Base-by-base conservation (phyloP, 2,113 vertebrate genomes). In the Periophthalmodon schlosseri region DNA sequence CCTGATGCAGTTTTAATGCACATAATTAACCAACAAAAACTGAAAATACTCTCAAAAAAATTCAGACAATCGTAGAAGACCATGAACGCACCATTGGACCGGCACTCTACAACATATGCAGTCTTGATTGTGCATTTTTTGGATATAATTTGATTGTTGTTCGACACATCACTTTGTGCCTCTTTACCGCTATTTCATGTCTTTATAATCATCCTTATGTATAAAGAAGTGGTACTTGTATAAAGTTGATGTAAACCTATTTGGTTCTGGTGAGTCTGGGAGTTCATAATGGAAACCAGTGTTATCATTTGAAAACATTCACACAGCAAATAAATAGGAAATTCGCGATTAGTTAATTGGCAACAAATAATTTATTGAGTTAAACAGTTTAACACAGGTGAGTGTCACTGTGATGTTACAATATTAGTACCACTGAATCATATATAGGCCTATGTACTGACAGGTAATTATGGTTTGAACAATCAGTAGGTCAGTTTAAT, bases 351-450 rank as follows among this genome's bases (percentile, higher is more conserved):
- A 9, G 14, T n/a, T 28, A 1, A 1, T 73, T 87, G 34, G 57
- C 81, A 82, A 70, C 77, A 84, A 86, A 87, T 86, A 69, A 80
- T 88, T 88, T 88, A 90, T 87, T 85, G 68, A 67, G 33, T 78
- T 73, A 8, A 18, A 77, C 73, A 69, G 33, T 78, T 71, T 13
- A 10, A 77, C 80, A 87, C 86, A 88, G 74, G 69, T 81, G 72
- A 86, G 80, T 77, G 84, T 57, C 23, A 54, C 81, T 67, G 66
- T 70, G 46, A 71, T 60, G 57, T 80, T 80, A 89, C 82, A 79
- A 73, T 33, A 56, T 79, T 72, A 78, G 70, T 68, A 75, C 52
- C 75, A 84, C 81, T 74, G 64, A 69, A 78, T 69, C n/a, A 76
- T 70, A 73, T 69, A 86, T 77, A 74, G n/a, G 71, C 44, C 52